Evolutionary conservation across 2,797 vertebrate genomes (phyloP).

Genomic region (Galagoides demidoff): DNA sequence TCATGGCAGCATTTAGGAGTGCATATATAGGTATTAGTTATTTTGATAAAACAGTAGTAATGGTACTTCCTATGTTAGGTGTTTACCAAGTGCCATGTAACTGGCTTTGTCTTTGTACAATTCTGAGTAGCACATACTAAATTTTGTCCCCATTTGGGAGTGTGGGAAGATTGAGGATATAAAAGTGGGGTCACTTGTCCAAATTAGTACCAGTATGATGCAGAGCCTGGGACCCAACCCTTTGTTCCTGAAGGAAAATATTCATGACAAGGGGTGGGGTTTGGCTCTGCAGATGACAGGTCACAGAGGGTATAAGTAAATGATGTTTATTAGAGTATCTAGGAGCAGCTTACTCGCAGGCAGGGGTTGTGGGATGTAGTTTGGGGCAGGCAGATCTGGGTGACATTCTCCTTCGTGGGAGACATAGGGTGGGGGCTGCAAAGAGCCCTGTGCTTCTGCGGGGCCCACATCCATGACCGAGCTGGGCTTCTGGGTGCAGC

Average conservation of each 20-base stretch:
- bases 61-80: background rate
- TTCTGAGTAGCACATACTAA: too few species aligned
- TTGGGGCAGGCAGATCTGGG: too few species aligned
- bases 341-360: too few species aligned
- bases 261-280: too few species aligned
- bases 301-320: too few species aligned
- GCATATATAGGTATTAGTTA: background rate
- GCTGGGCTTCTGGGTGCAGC: too few species aligned
- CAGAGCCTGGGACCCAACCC: too few species aligned
- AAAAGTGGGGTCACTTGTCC: too few species aligned
- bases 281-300: background rate
- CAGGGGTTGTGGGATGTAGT: rapidly evolving
- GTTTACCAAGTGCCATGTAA: background rate
- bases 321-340: background rate
- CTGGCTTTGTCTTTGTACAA: background rate
- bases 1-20: background rate
- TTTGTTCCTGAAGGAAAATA: background rate
- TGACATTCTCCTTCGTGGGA: too few species aligned
- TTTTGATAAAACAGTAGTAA: background rate
- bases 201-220: background rate
- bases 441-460: too few species aligned
- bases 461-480: too few species aligned
- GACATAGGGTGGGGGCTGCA: too few species aligned
- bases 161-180: background rate
- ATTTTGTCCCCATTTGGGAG: background rate